Evolutionary conservation across 2,113 vertebrate species (phyloP), one percentile per base, ranked within the genome.

Genomic region (Sula dactylatra): DNA sequence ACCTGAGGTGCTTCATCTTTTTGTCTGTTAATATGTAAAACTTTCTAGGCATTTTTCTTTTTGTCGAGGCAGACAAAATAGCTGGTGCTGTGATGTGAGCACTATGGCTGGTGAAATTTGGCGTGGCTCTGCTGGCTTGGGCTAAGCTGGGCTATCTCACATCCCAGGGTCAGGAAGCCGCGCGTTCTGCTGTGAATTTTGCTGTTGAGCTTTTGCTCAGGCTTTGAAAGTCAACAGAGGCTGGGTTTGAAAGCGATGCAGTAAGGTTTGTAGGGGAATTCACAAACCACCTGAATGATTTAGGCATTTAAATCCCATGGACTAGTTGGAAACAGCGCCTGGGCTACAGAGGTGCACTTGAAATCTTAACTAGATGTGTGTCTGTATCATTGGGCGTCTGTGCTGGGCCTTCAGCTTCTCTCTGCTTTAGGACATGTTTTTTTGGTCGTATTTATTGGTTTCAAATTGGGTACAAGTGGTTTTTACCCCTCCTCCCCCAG

Each of bases 31-130:
- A 22, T 21, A 42, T 1, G 1, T 81, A 72, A 72, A 69, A 56
- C 77, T 94, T 94, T 45, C 24, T 65, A 82, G 95, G 88, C n/a
- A 0, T 74, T 91, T 80, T n/a, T 67, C 59, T 82, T 92, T 74
- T 50, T 49, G 64, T 93, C 5, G 10, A 69, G 66, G 74, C 71
- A 65, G 82, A 42, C 40, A 38, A 76, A 22, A 52, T 67, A 64
- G 27, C n/a, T 67, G 86, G 40, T 2, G 8, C 49, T 59, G 56
- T 18, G 56, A 20, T 59, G 21, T 24, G 64, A 93, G 50, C 34
- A 6, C 55, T 44, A 0, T 0, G 0, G 32, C 36, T 45, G 86
- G 47, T 58, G 34, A 32, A 52, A 38, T 40, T 49, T n/a, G 42
- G 18, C 1, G 3, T 36, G 38, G 71, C 42, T 44, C 45, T 81